phyloP scores from a whole-genome alignment of 2,888 invertebrate genomes.

The Coecobrya sp. region DNA sequence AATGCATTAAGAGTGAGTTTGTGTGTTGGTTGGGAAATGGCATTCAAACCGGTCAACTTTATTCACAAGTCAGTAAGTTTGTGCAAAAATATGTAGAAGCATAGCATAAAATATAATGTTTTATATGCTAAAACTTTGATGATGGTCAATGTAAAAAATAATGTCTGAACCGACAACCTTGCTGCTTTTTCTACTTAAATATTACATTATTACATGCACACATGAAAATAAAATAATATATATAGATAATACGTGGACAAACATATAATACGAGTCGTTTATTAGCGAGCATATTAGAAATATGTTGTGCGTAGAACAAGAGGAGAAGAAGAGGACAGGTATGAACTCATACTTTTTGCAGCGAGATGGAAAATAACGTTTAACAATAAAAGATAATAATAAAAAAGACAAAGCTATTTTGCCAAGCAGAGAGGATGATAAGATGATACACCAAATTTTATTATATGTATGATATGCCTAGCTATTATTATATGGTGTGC shows the following conservation, averaged over 20 bases:
- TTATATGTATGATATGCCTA: neutral
- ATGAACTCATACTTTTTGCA: too few species aligned
- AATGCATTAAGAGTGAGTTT: neutral
- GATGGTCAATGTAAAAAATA: neutral
- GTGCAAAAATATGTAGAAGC: neutral
- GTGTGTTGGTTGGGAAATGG: too few species aligned
- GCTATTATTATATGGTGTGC: neutral
- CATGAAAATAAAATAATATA: neutral
- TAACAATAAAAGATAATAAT: neutral
- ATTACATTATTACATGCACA: neutral
- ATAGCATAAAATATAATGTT: neutral
- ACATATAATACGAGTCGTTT: too few species aligned
- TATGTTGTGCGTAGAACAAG: too few species aligned
- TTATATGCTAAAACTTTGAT: neutral
- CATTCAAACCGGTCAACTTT: conserved; percentile 10
- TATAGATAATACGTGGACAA: neutral
- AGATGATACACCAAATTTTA: neutral
- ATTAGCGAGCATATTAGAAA: too few species aligned
- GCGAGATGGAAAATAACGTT: neutral
- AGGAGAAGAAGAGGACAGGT: too few species aligned
- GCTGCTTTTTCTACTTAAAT: neutral
- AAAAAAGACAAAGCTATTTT: neutral
- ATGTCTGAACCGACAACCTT: neutral
- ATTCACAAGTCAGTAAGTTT: neutral
- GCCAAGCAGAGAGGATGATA: neutral